Percentiles rank a stretch among this genome's conserved stretches.
phyloP scores from a whole-genome alignment of 2,888 invertebrate genomes.

The Brachypterus glaber region DNA sequence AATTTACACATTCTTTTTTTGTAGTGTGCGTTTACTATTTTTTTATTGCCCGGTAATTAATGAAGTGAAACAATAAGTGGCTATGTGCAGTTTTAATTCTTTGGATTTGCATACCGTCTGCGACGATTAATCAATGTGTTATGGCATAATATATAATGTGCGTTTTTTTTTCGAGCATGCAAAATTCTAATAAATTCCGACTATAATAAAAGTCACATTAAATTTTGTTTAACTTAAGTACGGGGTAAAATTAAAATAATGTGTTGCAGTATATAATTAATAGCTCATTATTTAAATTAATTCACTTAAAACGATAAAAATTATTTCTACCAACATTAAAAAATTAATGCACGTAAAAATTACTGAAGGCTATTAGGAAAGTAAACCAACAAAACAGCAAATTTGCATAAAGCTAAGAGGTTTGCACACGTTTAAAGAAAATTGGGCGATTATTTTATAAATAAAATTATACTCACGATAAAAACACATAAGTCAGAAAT shows the following conservation, averaged over 20 bases:
- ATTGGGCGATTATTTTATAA: too few relatives aligned
- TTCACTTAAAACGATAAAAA: slow-evolving; percentile 21
- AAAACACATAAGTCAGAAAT: too few relatives aligned
- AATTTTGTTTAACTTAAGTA: slow-evolving; percentile 22
- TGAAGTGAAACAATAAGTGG: too few relatives aligned
- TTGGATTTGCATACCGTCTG: slow-evolving; percentile 25
- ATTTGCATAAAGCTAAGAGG: too few relatives aligned
- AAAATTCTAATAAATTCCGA: slow-evolving; percentile 26
- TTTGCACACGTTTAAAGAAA: too few relatives aligned
- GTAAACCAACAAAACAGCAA: too few relatives aligned
- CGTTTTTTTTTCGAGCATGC: slow-evolving; percentile 26
- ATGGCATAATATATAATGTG: slow-evolving; percentile 21
- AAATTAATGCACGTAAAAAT: not conserved
- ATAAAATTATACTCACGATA: too few relatives aligned
- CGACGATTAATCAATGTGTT: slow-evolving; percentile 25
- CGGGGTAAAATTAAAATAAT: slow-evolving; percentile 20
- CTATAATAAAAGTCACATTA: slow-evolving; percentile 26
- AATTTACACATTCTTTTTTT: too few relatives aligned
- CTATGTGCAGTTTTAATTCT: slow-evolving; percentile 25
- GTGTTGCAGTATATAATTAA: slow-evolving; percentile 23
- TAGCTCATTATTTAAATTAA: slow-evolving; percentile 28
- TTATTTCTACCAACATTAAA: not conserved
- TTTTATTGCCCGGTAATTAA: too few relatives aligned
- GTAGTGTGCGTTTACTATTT: too few relatives aligned
- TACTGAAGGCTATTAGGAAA: not conserved